These are phyloP conservation scores for Hypercompe scribonia DNA, from an alignment of 2,888 invertebrate genomes.

Conservation along the genomic window DNA sequence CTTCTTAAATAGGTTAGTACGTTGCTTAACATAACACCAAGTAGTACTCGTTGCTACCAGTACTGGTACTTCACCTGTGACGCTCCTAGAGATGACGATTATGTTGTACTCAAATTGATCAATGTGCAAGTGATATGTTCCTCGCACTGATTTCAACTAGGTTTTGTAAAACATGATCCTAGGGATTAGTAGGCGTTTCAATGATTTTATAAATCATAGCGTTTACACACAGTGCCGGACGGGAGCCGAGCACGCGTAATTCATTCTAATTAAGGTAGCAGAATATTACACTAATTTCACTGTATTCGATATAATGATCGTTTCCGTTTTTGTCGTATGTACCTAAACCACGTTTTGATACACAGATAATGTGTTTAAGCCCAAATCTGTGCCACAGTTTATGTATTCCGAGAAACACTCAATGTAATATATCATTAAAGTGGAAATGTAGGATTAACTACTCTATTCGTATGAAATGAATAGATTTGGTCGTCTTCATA, in stretches of 20 bases:
- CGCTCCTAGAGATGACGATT: neutral
- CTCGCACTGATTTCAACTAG: too few relatives aligned
- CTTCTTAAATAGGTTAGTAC: too few relatives aligned
- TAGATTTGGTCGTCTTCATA: neutral
- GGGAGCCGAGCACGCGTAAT: constrained; percentile 4
- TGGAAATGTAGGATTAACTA: neutral
- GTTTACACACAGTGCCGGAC: neutral
- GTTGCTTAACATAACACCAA: too few relatives aligned
- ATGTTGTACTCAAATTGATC: neutral
- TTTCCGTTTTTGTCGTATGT: neutral
- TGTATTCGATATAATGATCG: neutral
- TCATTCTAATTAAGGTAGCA: neutral
- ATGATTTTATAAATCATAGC: constrained; percentile 9
- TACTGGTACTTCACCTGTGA: neutral
- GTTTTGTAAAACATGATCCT: neutral
- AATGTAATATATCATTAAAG: neutral
- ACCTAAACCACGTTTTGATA: neutral
- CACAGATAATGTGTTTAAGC: neutral
- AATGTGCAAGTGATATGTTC: neutral
- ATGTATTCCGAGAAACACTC: neutral
- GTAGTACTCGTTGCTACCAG: too few relatives aligned
- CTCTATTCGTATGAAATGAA: neutral
- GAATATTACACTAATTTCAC: neutral
- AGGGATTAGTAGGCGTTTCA: constrained; percentile 5
- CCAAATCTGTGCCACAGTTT: neutral